Base-by-base conservation (phyloP, 2,797 vertebrate species). In the Aulostomus chinensis region DNA sequence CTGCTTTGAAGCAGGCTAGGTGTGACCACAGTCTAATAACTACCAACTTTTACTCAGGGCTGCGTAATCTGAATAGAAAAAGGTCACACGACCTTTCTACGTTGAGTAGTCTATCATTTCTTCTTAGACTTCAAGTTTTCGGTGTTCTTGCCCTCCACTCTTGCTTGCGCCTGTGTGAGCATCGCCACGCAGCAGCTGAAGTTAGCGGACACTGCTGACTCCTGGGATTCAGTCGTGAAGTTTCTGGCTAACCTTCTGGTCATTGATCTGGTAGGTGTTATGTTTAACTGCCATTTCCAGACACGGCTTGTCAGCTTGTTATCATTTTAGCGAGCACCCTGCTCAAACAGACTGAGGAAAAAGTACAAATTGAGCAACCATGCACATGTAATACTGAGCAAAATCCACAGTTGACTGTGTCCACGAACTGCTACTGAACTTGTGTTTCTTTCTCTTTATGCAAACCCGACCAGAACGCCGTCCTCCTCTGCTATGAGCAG, bases 401-500 rank as follows among this genome's bases (percentile, higher is more conserved):
- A 9, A 25, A 12, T 5, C 31, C 3, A 21, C 10, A 21, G 29
- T 36, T 6, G 12, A 12, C 20, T 45, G 17, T 45, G 22, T 13
- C 21, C 7, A 1, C 38, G 28, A 28, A 13, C 24, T 5, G 2
- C 21, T 58, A 16, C 57, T 36, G 7, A 64, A 34, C 21, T 31
- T 12, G 21, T n/a, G 26, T 22, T 41, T 68, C 26, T 51, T 49
- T 56, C 46, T 45, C 24, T 45, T 41, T 43, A 42, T 47, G 5
- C 80, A 32, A 31, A 37, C 51, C 50, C 17, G 9, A 46, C 12
- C 87, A 98, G 96, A 91, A 82, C 61, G 86, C 91, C 16, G 75
- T 96, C 65, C 83, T 83, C 52, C 84, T 84, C 62, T 97, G 95
- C 63, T 91, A 88, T 63, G 84, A 92, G 18, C 88, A 91, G 82